Evolutionary conservation across 2,797 vertebrate species (phyloP), one percentile per base, ranked within the genome.

Genomic region (Pangasius macronema): DNA sequence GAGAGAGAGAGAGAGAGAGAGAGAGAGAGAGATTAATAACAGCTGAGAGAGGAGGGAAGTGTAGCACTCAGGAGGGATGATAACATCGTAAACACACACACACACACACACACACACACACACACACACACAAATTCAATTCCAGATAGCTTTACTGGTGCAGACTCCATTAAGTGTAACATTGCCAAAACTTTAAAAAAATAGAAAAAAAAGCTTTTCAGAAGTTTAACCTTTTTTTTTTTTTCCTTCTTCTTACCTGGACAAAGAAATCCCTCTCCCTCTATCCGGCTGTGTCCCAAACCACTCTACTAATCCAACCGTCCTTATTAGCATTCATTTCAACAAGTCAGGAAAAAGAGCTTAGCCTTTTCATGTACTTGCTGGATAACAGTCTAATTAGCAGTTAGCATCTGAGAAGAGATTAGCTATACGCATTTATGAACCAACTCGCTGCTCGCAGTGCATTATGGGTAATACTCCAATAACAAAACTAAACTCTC

Each of bases 51-150:
- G 65, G 63, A 83, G 82, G 42, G 82, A 70, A 83, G 57, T 67
- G 82, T 83, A 68, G 63, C 63, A 83, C 82, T 67, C 82, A 83
- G 82, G 82, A 83, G 82, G 82, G 82, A 83, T 83, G 82, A 67
- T 83, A 83, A 53, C 61, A 83, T 68, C 63, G n/a, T 53, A 83
- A 33, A 83, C 82, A 81, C 57, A 82, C 57, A 65, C 80, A 82
- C 57, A 65, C 80, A 82, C 79, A 81, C 79, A 61, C 79, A 61
- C 79, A 81, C 53, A 61, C 79, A 82, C 80, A 61, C 79, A 81
- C 79, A 81, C 79, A 59, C 55, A 81, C 55, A 61, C n/a, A 83
- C 63, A 83, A 67, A 82, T 83, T 83, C 82, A 83, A 83, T 83
- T 70, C 49, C 65, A 70, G 82, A 53, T 70, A 70, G 82, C 63